phyloP scores from a whole-genome alignment of 1,140 invertebrate species.

The Philopotamus ludificatus region DNA sequence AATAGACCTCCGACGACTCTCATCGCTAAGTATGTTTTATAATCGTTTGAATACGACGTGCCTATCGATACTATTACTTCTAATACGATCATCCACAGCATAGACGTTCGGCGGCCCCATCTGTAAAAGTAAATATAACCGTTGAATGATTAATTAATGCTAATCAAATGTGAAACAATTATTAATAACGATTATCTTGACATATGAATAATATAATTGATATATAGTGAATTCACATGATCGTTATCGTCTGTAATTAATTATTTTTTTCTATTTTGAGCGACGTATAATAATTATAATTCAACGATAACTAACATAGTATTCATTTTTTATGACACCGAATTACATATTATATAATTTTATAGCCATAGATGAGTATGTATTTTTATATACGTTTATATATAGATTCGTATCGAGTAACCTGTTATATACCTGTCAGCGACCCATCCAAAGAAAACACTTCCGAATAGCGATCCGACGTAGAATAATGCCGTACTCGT shows the following conservation, averaged over 20 bases:
- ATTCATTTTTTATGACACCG: not conserved
- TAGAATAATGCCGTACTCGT: conserved; percentile 67
- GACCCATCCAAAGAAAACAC: conserved; percentile 69
- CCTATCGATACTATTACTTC: conserved; percentile 68
- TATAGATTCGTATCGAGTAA: too few relatives aligned
- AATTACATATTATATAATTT: not conserved
- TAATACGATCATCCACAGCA: conserved; percentile 66
- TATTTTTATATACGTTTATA: too few relatives aligned
- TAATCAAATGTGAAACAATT: too few relatives aligned
- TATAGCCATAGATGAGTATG: too few relatives aligned
- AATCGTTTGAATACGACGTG: conserved; percentile 67
- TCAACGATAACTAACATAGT: too few relatives aligned
- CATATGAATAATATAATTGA: too few relatives aligned
- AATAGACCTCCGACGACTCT: conserved; percentile 68
- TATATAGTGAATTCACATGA: too few relatives aligned
- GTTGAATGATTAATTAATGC: too few relatives aligned
- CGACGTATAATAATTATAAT: too few relatives aligned
- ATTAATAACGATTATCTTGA: too few relatives aligned
- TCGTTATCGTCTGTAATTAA: too few relatives aligned
- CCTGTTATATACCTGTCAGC: conserved; percentile 57
- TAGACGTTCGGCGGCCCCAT: conserved; percentile 68
- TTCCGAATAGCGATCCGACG: conserved; percentile 69
- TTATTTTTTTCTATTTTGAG: too few relatives aligned
- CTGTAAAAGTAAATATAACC: conserved; percentile 49
- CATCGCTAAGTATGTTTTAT: conserved; percentile 63